phyloP scores from a whole-genome alignment of 2,797 vertebrate species.

The Bryconaethiops microstoma region DNA sequence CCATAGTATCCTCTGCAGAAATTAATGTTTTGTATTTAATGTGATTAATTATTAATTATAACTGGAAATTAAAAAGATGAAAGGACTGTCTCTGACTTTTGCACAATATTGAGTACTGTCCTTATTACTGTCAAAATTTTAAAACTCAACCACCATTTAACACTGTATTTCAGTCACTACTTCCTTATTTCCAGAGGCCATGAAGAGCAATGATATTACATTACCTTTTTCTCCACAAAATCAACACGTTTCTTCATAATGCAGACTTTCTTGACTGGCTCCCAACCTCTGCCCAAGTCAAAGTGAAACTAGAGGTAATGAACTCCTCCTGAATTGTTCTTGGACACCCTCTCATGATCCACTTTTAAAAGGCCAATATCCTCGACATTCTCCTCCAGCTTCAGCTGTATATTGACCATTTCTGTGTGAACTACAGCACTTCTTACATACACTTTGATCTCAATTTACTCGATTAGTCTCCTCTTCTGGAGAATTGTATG shows the following conservation, averaged over 20 bases:
- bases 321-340: neutral
- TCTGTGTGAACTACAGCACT: neutral
- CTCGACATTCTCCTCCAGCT: neutral
- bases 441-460: neutral
- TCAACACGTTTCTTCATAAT: neutral
- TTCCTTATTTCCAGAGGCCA: neutral
- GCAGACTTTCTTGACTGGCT: neutral
- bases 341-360: neutral
- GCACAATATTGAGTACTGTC: no score
- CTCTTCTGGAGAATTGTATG: neutral
- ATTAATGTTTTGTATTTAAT: no score
- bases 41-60: no score
- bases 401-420: neutral
- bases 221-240: neutral
- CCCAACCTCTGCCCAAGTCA: neutral
- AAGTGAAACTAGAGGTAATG: no score
- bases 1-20: no score
- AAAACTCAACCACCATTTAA: no score
- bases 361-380: neutral
- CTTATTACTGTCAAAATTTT: no score
- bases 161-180: neutral
- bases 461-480: conserved; percentile 14
- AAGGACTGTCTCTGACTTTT: no score
- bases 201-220: neutral
- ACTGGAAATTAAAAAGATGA: no score